Percentiles rank a stretch among this genome's conserved stretches.
phyloP scores from a whole-genome alignment of 2,888 invertebrate genomes.

The Euplagia quadripunctaria region DNA sequence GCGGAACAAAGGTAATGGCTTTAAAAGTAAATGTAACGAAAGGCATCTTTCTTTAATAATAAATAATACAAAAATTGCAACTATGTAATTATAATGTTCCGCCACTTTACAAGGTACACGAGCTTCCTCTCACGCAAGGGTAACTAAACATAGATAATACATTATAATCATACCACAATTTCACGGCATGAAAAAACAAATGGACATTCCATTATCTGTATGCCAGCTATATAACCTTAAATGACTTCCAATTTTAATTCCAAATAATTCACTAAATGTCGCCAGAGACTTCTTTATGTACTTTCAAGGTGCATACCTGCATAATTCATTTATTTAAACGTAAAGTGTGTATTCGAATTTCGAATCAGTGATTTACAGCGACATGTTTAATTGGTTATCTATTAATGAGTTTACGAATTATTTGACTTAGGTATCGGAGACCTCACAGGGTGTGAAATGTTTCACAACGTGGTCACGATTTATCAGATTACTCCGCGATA shows the following conservation, averaged over 20 bases:
- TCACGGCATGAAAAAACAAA: constrained; percentile 26
- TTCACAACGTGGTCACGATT: constrained; percentile 62
- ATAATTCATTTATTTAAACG: constrained; percentile 25
- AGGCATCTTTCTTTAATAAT: constrained; percentile 4
- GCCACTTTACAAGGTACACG: constrained; percentile 25
- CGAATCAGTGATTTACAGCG: constrained; percentile 42
- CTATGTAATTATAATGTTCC: constrained; percentile 37
- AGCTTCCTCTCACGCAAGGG: constrained; percentile 32
- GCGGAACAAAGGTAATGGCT: background rate
- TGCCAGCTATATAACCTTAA: constrained; percentile 25
- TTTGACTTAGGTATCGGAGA: constrained; percentile 30
- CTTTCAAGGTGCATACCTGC: constrained; percentile 13
- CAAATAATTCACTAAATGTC: constrained; percentile 20
- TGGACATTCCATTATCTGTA: constrained; percentile 25
- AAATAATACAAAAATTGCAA: background rate
- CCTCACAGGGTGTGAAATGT: constrained; percentile 64
- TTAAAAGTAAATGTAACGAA: background rate
- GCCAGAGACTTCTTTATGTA: constrained; percentile 22
- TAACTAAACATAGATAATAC: constrained; percentile 27
- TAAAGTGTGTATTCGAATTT: constrained; percentile 16
- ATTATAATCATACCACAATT: constrained; percentile 26
- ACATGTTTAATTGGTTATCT: constrained; percentile 45
- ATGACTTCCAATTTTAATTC: constrained; percentile 25
- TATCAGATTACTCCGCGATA: constrained; percentile 48
- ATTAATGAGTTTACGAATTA: constrained; percentile 49